These are phyloP conservation scores for Rallus limicola DNA, from an alignment of 2,113 vertebrate genomes.

Conservation along the genomic window DNA sequence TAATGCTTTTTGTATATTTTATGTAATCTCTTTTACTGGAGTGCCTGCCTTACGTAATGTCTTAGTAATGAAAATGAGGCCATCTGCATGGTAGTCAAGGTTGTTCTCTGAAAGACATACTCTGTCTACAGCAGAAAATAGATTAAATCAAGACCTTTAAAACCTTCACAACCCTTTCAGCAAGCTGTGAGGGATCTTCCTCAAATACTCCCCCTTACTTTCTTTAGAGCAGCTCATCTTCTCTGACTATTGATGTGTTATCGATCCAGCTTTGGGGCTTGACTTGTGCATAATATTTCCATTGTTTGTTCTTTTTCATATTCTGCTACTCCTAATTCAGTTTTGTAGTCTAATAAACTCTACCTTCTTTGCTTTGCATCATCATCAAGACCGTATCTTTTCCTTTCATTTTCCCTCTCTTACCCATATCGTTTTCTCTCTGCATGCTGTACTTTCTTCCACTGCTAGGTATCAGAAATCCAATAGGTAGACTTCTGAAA, in stretches of 20 bases:
- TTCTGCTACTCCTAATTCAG: neutral
- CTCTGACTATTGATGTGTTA: fast-evolving
- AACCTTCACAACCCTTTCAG: neutral
- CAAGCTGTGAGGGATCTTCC: neutral
- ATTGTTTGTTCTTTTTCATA: neutral
- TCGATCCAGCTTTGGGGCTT: neutral
- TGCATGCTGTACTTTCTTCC: neutral
- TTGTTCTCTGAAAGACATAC: conserved; percentile 14
- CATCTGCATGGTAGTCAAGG: neutral
- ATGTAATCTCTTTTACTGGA: conserved; percentile 19
- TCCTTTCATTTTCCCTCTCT: neutral
- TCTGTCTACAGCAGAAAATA: neutral
- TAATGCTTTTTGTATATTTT: neutral
- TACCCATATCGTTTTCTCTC: neutral
- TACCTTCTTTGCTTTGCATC: neutral
- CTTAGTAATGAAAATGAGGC: conserved; percentile 8
- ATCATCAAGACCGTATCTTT: neutral
- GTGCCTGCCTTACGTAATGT: conserved; percentile 20
- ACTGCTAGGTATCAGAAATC: neutral
- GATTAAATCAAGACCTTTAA: neutral
- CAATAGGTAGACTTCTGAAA: neutral
- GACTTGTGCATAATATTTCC: neutral
- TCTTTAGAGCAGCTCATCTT: neutral
- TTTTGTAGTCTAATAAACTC: neutral
- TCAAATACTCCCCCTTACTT: neutral